Conservation (phyloP, 1,140 invertebrate genomes). For the Myzus persicae region DNA sequence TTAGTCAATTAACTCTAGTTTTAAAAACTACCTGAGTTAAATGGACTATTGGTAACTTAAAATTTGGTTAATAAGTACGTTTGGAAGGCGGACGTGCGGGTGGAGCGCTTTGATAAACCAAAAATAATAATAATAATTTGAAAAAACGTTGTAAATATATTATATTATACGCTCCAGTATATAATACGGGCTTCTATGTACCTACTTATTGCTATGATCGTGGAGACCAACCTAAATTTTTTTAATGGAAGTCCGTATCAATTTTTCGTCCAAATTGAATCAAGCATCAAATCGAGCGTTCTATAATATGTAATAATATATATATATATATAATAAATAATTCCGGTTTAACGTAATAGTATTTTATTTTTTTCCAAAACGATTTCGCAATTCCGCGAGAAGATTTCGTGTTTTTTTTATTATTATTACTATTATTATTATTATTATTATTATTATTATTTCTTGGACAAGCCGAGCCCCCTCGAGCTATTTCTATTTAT, state of each 20-base stretch:
- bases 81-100: no score
- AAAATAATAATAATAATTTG: not conserved
- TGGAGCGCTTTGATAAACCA: no score
- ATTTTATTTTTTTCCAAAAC: not conserved
- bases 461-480: not conserved
- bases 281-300: not conserved
- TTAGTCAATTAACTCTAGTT: no score
- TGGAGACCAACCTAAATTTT: not conserved
- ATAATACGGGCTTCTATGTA: not conserved
- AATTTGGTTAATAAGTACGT: no score
- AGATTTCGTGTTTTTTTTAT: not conserved
- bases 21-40: no score
- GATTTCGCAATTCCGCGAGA: not conserved
- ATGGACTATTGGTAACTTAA: no score
- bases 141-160: no score
- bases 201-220: not conserved
- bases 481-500: constrained; percentile 1
- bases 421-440: no score
- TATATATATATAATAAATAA: not conserved
- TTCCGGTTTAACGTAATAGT: not conserved
- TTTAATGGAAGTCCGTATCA: not conserved
- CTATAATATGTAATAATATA: not conserved
- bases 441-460: constrained; percentile 8
- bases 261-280: not conserved
- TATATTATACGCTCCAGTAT: no score